phyloP scores from a whole-genome alignment of 2,888 invertebrate genomes.

The Diarsia mendica region DNA sequence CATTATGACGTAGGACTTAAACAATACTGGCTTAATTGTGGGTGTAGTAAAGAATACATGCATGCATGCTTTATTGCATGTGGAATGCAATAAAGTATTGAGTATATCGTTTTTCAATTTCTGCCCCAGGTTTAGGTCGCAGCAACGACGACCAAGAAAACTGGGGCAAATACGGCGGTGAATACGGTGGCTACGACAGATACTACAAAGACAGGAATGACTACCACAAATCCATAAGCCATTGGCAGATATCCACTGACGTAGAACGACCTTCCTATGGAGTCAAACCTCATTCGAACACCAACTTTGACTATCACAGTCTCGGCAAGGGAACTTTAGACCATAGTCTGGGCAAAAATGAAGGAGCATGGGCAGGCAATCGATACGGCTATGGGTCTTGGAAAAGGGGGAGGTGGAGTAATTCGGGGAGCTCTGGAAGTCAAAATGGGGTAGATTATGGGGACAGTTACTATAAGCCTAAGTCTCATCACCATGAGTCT shows the following conservation, averaged over 20 bases:
- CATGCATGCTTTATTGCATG: too few relatives aligned
- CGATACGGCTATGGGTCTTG: constrained; percentile 80
- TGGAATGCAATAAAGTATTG: too few relatives aligned
- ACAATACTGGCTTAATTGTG: too few relatives aligned
- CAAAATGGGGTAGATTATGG: constrained; percentile 74
- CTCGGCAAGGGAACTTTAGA: constrained; percentile 83
- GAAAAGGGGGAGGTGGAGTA: constrained; percentile 83
- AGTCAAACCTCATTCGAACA: constrained; percentile 72
- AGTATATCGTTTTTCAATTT: too few relatives aligned
- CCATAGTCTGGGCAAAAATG: constrained; percentile 78
- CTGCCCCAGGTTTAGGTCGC: constrained; percentile 73
- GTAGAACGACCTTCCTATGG: constrained; percentile 76
- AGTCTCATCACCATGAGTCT: constrained; percentile 54
- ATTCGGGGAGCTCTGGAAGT: constrained; percentile 73
- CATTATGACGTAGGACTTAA: too few relatives aligned
- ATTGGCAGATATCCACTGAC: constrained; percentile 88
- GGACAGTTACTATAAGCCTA: constrained; percentile 72
- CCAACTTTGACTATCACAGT: constrained; percentile 84
- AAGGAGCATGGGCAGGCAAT: constrained; percentile 59
- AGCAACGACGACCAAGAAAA: constrained; percentile 82
- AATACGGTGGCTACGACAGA: constrained; percentile 85
- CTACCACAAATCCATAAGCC: constrained; percentile 84
- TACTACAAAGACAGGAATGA: constrained; percentile 85
- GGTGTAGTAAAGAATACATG: too few relatives aligned
- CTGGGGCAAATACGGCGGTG: constrained; percentile 91